Evolutionary conservation across 2,888 invertebrate genomes (phyloP).

Genomic region (Amphiduros pacificus): DNA sequence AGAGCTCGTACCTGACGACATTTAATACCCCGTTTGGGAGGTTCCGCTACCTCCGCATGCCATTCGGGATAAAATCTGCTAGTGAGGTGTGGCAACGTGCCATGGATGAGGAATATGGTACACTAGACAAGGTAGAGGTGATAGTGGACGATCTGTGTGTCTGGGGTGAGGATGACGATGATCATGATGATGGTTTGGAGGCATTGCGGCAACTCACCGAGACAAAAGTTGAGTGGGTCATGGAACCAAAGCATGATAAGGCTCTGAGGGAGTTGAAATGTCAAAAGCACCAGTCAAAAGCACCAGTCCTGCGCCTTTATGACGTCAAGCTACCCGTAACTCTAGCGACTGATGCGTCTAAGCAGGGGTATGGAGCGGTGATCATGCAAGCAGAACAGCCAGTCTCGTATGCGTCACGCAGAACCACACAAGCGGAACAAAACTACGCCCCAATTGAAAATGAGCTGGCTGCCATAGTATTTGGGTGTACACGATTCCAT

Average conservation of each 20-base stretch:
- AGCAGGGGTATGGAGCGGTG: conserved; percentile 13
- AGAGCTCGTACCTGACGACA: conserved; percentile 32
- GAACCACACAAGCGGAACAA: conserved; percentile 8
- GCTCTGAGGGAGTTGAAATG: neutral
- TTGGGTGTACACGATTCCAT: conserved; percentile 4
- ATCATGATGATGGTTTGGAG: neutral
- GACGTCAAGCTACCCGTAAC: conserved; percentile 4
- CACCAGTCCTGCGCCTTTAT: conserved; percentile 16
- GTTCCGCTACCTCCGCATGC: conserved; percentile 6
- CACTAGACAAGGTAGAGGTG: neutral
- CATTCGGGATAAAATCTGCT: conserved; percentile 9
- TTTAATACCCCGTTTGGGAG: conserved; percentile 35
- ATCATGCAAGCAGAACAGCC: conserved; percentile 20
- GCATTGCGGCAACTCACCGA: neutral
- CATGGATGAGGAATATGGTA: conserved; percentile 4
- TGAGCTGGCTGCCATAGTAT: conserved; percentile 1
- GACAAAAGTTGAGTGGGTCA: neutral
- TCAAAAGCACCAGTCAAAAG: neutral
- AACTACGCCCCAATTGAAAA: conserved; percentile 12
- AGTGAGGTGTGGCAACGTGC: conserved; percentile 9
- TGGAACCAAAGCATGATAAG: neutral
- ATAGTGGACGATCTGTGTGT: conserved; percentile 5
- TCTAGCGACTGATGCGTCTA: conserved; percentile 1
- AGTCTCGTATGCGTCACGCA: conserved; percentile 29
- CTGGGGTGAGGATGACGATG: neutral